Evolutionary conservation across 1,140 invertebrate genomes (phyloP), one percentile per base, ranked within the genome.

Genomic region (Drosophila sproati): DNA sequence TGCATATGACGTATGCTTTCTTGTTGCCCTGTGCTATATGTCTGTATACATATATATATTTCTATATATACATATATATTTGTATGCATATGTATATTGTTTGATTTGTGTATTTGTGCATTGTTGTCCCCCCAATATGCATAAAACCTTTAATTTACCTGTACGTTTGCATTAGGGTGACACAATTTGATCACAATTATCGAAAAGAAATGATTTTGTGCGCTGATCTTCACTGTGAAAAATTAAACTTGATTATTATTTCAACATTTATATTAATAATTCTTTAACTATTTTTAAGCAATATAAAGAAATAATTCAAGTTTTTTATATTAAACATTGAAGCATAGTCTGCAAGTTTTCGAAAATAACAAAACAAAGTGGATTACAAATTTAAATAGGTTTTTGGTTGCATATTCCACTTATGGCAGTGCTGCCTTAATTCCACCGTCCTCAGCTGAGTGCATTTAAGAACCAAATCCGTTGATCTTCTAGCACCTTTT

Each of bases 1-100:
- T 45, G n/a, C 45, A 70, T 80, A 82, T 87, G 79, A 85, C 80
- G 82, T 86, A 79, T 85, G 62, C 74, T 86, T 85, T 86, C 70
- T 78, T 77, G 62, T 34, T 71, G 59, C 7, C 28, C 61, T 5
- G 55, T 64, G 61, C 37, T 31, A 37, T 74, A 59, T 81, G 61
- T 67, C 55, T 48, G 60, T 66, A 66, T 71, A 56, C 39, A 35
- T 32, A 57, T 51, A 20, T 20, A n/a, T 32, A 41, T 60, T 35
- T 57, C 5, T 37, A 5, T 43, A 34, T 50, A 45, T 47, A 43
- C n/a, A 32, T 51, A 5, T 54, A 12, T 41, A 29, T 52, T 5
- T 71, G 2, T 57, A 12, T 43, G 8, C n/a, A 3, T 12, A 43
- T 64, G 31, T 55, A 51, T 59, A 59, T 48, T 29, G 34, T 34